Conservation (phyloP, 2,113 vertebrate species). For the Leptodactylus fuscus region DNA sequence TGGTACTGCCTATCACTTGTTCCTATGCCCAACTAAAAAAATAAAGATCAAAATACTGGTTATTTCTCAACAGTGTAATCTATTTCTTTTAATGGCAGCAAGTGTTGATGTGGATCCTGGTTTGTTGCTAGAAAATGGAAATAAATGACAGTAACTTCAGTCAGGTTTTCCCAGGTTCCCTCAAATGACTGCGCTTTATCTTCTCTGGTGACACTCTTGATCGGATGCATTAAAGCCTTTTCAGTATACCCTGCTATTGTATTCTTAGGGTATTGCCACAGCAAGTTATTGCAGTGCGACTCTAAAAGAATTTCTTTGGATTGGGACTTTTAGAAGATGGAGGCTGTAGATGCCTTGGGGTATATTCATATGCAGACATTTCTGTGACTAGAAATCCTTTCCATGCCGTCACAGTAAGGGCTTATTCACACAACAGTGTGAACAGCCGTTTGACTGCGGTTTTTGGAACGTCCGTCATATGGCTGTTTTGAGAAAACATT, state of each 20-base stretch:
- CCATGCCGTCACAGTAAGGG: no score
- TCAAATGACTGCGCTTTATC: not conserved
- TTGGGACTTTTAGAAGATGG: no score
- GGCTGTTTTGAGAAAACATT: no score
- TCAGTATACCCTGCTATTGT: not conserved
- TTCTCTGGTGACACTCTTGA: not conserved
- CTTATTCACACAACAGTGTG: no score
- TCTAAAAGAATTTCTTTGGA: not conserved
- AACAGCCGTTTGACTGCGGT: no score
- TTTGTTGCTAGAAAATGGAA: not conserved
- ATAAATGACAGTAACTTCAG: not conserved
- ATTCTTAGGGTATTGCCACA: not conserved
- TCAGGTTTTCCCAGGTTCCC: not conserved
- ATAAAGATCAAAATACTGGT: conserved; percentile 77
- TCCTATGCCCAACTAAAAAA: conserved; percentile 78
- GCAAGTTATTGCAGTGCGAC: not conserved
- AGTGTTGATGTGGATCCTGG: conserved; percentile 49
- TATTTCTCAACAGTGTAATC: conserved; percentile 86
- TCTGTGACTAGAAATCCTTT: no score
- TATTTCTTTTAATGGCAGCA: conserved; percentile 88
- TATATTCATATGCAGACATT: no score
- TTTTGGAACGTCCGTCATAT: no score
- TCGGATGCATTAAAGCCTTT: not conserved
- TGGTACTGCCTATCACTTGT: conserved; percentile 62
- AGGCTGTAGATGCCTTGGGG: no score